phyloP scores from a whole-genome alignment of 2,113 vertebrate species.

The Antechinus flavipes region DNA sequence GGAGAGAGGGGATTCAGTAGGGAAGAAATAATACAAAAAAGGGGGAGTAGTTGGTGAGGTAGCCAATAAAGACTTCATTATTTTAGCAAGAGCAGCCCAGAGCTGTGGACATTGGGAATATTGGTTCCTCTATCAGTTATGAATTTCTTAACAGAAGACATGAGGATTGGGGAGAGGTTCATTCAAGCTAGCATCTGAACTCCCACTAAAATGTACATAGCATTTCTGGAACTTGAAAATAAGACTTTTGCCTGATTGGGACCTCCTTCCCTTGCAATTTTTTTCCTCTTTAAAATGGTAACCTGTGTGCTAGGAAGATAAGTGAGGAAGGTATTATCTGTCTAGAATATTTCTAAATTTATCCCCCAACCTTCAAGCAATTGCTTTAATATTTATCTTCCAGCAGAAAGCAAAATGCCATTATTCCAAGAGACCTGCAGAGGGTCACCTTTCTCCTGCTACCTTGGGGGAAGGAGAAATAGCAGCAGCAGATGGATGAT shows the following conservation, averaged over 20 bases:
- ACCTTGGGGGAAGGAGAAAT: background rate
- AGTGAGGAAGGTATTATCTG: background rate
- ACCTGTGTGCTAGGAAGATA: slow-evolving; percentile 26
- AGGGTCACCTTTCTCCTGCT: background rate
- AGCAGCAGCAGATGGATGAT: background rate
- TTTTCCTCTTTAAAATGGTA: slow-evolving; percentile 55
- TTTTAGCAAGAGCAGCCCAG: background rate
- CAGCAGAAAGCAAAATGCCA: slow-evolving; percentile 14
- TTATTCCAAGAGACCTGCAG: background rate
- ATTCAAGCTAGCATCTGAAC: background rate
- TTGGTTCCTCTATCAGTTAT: background rate
- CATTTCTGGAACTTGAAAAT: slow-evolving; percentile 22
- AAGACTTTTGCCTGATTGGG: slow-evolving; percentile 24
- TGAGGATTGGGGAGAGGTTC: fast-evolving
- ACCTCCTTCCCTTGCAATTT: slow-evolving; percentile 16
- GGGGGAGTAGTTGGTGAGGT: background rate
- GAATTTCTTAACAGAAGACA: background rate
- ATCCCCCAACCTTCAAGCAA: slow-evolving; percentile 6
- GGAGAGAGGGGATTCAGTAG: background rate
- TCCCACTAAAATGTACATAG: slow-evolving; percentile 22
- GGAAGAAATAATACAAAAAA: background rate
- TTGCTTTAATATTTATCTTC: slow-evolving; percentile 15
- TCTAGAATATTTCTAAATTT: slow-evolving; percentile 21
- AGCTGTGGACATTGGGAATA: background rate
- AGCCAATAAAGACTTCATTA: background rate